Base-by-base conservation (phyloP, 1,140 invertebrate genomes). In the Cataglyphis hispanica region DNA sequence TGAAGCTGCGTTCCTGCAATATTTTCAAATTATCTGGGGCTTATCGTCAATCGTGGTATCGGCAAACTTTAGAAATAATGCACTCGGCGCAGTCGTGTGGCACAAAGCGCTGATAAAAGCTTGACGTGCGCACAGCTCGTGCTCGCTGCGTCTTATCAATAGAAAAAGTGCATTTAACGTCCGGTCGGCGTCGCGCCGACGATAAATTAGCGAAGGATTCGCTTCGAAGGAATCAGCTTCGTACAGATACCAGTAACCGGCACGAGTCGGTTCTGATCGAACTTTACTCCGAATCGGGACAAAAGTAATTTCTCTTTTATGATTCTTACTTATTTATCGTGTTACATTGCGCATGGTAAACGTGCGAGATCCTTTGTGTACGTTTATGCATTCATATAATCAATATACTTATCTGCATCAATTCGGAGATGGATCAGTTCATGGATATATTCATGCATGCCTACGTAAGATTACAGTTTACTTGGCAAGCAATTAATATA, bases 121-220 rank as follows among this genome's bases (percentile, higher is more conserved):
- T 43, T 61, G 89, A 88, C 89, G 89, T 87, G 76, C 89, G 86
- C 89, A 84, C 84, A 88, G 86, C 88, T 90, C 86, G 86, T 81
- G 86, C 88, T 90, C 31, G 50, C 37, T 5, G 16, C n/a, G 40
- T 10, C 5, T 84, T 88, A 86, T 88, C 83, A 19, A 13, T 10
- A 19, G 25, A 90, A 86, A 84, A 86, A 90, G 10, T 67, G 46
- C 67, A 78, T 25, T 90, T 90, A 84, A 86, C 74, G 69, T 86
- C 43, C 50, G 78, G 74, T 69, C 58, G 74, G 37, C 66, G 83
- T 50, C 61, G 50, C 31, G 56, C 50, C 25, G 25, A 16, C 13
- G 56, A 90, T 90, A 88, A 84, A 84, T 90, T 19, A 37, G 7
- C 4, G 58, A 40, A 56, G 53, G 10, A 70, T 56, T 4, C 40